A percentile compares a stretch with the other conserved stretches of the same genome.
Evolutionary conservation across 2,113 vertebrate species (phyloP).

Genomic region (Pangasianodon hypophthalmus): DNA sequence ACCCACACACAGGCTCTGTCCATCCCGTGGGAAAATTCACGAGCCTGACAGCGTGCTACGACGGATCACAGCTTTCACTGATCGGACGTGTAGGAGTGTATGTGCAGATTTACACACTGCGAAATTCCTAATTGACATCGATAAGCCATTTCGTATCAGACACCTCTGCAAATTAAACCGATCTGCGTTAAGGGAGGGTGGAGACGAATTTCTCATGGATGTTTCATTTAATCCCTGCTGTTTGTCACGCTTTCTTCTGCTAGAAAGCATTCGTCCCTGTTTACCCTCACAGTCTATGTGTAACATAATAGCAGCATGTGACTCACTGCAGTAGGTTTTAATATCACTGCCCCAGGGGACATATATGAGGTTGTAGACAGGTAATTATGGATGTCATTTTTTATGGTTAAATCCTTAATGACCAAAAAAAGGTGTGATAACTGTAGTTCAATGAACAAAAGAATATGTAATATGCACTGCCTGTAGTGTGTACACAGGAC

Average conservation of each 20-base stretch:
- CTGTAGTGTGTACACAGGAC: not conserved
- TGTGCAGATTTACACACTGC: conserved; percentile 14
- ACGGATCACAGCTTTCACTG: not conserved
- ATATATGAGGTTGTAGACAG: conserved; percentile 5
- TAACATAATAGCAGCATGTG: conserved; percentile 56
- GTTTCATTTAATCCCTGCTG: conserved; percentile 65
- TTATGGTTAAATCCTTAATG: not conserved
- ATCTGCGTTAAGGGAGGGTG: conserved; percentile 56
- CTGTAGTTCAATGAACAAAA: not conserved
- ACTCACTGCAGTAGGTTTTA: conserved; percentile 63
- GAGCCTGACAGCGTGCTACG: not conserved
- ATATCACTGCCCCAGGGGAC: conserved; percentile 23
- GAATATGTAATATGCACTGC: not conserved
- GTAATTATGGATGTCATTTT: not conserved
- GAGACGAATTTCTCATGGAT: conserved; percentile 57
- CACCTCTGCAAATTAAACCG: conserved; percentile 27
- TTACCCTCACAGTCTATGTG: conserved; percentile 41
- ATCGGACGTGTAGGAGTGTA: not conserved
- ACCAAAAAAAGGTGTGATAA: not conserved
- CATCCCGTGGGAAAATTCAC: conserved; percentile 6
- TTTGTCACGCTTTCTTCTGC: conserved; percentile 69
- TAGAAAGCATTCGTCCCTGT: conserved; percentile 62
- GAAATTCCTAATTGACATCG: conserved; percentile 5
- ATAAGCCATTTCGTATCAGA: conserved; percentile 34
- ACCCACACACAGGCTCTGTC: conserved; percentile 16